A percentile compares a stretch with the other conserved stretches of the same genome.
Evolutionary conservation across 2,113 vertebrate species (phyloP).

Genomic region (Erinaceus europaeus): DNA sequence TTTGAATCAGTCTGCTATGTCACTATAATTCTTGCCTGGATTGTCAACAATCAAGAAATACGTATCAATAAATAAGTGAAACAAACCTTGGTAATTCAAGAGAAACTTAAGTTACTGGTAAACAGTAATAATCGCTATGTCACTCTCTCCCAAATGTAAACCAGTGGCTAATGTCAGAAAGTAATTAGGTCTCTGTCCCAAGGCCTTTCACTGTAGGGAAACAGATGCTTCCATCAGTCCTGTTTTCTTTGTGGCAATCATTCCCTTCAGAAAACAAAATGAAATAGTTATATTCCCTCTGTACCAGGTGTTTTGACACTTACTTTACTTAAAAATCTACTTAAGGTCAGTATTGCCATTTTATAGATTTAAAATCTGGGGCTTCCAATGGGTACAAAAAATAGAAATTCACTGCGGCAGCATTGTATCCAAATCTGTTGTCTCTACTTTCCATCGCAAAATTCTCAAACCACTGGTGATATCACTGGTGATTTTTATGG

Average conservation of each 20-base stretch:
- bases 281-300: not conserved
- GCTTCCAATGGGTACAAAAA: not conserved
- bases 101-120: not conserved
- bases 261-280: constrained; percentile 25
- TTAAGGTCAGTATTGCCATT: not conserved
- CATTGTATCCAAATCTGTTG: not conserved
- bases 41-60: not conserved
- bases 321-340: not conserved
- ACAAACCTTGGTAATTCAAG: constrained; percentile 13
- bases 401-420: not conserved
- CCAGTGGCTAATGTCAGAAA: constrained; percentile 11
- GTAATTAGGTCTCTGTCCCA: constrained; percentile 21
- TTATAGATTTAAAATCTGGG: constrained; percentile 21
- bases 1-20: not conserved
- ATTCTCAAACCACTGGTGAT: not conserved
- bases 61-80: not conserved
- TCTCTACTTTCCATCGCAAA: constrained; percentile 3
- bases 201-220: not conserved
- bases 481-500: not conserved
- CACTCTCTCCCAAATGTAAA: constrained; percentile 12
- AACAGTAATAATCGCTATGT: not conserved
- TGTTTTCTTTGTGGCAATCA: constrained; percentile 1
- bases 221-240: not conserved
- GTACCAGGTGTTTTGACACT: not conserved
- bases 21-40: not conserved